Base-by-base conservation (phyloP, 1,140 invertebrate species). In the Andrena cerasifolii region DNA sequence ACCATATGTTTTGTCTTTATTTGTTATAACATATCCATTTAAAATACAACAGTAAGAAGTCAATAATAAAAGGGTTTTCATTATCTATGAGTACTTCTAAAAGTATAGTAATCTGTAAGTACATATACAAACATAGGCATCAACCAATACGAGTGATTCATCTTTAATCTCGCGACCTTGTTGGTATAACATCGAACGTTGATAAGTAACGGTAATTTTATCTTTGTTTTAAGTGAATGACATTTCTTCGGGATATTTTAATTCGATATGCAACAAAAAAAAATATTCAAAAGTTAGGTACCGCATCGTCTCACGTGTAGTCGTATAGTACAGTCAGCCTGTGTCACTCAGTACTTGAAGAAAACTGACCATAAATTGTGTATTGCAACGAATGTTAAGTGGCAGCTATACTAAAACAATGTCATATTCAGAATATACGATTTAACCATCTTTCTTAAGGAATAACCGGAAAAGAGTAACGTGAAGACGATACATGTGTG, bases 261-360 rank as follows among this genome's bases (percentile, higher is more conserved):
- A 43, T 43, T 51, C 31, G 51, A 76, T 67, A 51, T 62, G 73
- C 56, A 56, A n/a, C n/a, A n/a, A n/a, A 47, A 65, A 24, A 78
- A 68, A 79, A 67, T 82, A 82, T 75, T 82, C 51, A 74, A 72
- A 82, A 86, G 73, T 85, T 62, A 75, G 76, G 80, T 86, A 84
- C 84, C 86, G 68, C 77, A 80, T 83, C 73, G 80, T 73, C 84
- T 77, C 83, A 86, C 79, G 79, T 53, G 51, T 82, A 85, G 54
- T 73, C 54, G 67, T n/a, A n/a, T n/a, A 73, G 45, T 71, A 54
- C 74, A 65, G 61, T 80, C 79, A 74, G 53, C 76, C 66, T 70
- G 76, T 80, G 83, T 83, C 71, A 76, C 82, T 82, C 77, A 70
- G 65, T 82, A 85, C 80, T 83, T 86, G 80, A 54, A 56, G 33